Conservation (phyloP, 2,888 invertebrate genomes). For the Chloroclysta siterata region DNA sequence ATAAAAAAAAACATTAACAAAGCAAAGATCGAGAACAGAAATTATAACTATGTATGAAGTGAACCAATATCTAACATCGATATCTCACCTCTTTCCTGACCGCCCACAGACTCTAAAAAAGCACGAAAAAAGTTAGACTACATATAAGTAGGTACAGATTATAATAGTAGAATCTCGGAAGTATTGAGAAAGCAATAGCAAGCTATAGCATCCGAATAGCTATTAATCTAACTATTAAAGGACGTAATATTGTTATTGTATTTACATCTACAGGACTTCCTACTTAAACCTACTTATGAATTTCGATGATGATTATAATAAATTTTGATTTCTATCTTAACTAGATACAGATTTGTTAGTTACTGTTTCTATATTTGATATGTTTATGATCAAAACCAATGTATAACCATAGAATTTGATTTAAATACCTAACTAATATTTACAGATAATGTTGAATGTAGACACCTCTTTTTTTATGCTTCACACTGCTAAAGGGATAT, state of each 20-base stretch:
- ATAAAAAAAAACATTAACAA: not conserved
- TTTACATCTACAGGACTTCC: too few relatives aligned
- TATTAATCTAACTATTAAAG: too few relatives aligned
- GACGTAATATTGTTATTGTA: too few relatives aligned
- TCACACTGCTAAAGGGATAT: not conserved
- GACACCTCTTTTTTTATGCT: not conserved
- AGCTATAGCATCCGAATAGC: not conserved
- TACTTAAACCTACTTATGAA: too few relatives aligned
- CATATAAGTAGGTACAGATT: slow-evolving; percentile 45
- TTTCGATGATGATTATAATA: too few relatives aligned
- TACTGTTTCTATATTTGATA: too few relatives aligned
- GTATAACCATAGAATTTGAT: too few relatives aligned
- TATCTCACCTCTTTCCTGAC: slow-evolving; percentile 83
- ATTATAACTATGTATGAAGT: slow-evolving; percentile 51
- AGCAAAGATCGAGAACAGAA: slow-evolving; percentile 55
- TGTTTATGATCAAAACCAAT: too few relatives aligned
- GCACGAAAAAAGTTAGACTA: slow-evolving; percentile 78
- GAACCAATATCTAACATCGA: slow-evolving; percentile 75
- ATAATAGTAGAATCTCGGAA: slow-evolving; percentile 41
- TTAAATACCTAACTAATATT: too few relatives aligned
- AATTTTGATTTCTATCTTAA: too few relatives aligned
- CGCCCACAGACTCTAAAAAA: slow-evolving; percentile 84
- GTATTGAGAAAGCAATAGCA: slow-evolving; percentile 17
- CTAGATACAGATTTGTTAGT: too few relatives aligned
- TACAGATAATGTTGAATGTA: too few relatives aligned